Evolutionary conservation across 1,140 invertebrate genomes (phyloP), one percentile per base, ranked within the genome.

Genomic region (Drosophila sucinea): DNA sequence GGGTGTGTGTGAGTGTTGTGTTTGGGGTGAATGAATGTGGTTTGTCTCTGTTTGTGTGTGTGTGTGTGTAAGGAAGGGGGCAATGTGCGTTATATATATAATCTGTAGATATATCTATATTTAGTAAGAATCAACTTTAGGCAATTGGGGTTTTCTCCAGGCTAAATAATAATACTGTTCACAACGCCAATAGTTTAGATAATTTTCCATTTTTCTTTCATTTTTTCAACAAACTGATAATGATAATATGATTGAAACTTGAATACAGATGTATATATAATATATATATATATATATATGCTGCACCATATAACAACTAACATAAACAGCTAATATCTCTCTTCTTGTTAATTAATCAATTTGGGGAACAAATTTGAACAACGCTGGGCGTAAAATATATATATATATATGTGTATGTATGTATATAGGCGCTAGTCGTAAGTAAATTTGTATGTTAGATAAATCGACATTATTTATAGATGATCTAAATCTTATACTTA

Each of bases 121-220:
- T 86, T 72, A 86, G 62, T 70, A 78, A 67, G 74, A 67, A 67
- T 81, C 47, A 67, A 81, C 68, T 72, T 78, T 81, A 44, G 81
- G 44, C 44, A 79, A 79, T 70, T 70, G 78, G 70, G 44, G 25
- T 25, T 51, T 51, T 79, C 54, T 60, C 74, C 75, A 73, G 44
- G 83, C 80, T 83, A 89, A 86, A 83, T 75, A 83, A 87, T 87
- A 89, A 87, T 87, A 87, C 83, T 87, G 83, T 83, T 86, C 84
- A 89, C 84, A 86, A 86, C 76, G 83, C 83, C 83, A 87, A 87
- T 83, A 41, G 61, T 66, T 57, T 56, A 62, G 60, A 44, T 40
- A 6, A 65, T 60, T 75, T 74, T 70, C 63, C 51, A 56, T 69
- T 38, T 35, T 44, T 38, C 23, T 6, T 54, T 29, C 11, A 6